Conservation (phyloP, 2,113 vertebrate genomes). For the Ceratotherium simum region DNA sequence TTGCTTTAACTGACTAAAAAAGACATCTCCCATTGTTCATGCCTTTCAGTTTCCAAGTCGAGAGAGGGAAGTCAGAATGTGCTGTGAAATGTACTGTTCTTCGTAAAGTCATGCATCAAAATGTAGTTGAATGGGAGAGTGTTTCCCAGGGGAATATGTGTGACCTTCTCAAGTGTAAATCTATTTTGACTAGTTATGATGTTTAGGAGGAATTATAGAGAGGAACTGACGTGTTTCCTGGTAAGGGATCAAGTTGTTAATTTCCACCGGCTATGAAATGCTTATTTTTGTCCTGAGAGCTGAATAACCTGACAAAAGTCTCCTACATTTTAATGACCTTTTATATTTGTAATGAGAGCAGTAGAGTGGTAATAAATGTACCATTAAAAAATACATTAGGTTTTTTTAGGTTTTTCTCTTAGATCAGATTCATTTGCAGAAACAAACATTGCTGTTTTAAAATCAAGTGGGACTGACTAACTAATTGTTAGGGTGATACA, state of each 20-base stretch:
- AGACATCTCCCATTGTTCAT: conserved; percentile 67
- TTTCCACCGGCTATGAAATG: conserved; percentile 52
- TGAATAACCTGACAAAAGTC: conserved; percentile 54
- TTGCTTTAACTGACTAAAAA: conserved; percentile 64
- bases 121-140: background rate
- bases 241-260: conserved; percentile 60
- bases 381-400: conserved; percentile 22
- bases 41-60: conserved; percentile 18
- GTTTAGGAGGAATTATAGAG: conserved; percentile 64
- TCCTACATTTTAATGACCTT: conserved; percentile 63
- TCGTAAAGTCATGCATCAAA: background rate
- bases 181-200: conserved; percentile 62
- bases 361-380: conserved; percentile 19
- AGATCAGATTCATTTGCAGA: conserved; percentile 59
- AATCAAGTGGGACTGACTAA: conserved; percentile 37
- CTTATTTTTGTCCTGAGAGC: conserved; percentile 63
- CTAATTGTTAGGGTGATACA: background rate
- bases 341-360: conserved; percentile 53
- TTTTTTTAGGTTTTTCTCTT: background rate
- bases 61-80: conserved; percentile 49
- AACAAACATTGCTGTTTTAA: conserved; percentile 44
- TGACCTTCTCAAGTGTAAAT: conserved; percentile 72
- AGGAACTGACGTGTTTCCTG: conserved; percentile 72
- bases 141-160: conserved; percentile 3
- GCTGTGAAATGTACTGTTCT: conserved; percentile 20